Evolutionary conservation across 2,888 invertebrate species (phyloP).

Genomic region (Cylindroiulus punctatus): DNA sequence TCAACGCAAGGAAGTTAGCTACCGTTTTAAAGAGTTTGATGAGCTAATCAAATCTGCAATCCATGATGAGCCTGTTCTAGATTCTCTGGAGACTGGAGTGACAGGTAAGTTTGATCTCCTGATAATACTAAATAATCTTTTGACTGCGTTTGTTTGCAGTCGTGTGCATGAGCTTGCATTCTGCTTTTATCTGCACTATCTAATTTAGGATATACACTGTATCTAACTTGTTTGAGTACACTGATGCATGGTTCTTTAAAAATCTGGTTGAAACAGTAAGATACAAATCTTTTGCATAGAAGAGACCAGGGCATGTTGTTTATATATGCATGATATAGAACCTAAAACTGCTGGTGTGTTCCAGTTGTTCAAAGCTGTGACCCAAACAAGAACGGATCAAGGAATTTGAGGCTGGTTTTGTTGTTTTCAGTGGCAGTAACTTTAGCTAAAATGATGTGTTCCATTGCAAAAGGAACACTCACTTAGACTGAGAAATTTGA

Average conservation of each 20-base stretch:
- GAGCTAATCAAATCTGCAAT: conserved; percentile 91
- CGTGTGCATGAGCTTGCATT: not conserved
- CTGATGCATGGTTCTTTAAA: not conserved
- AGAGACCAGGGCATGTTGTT: not conserved
- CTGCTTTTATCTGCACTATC: not conserved
- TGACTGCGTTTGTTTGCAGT: not conserved
- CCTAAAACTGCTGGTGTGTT: not conserved
- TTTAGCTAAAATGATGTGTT: not conserved
- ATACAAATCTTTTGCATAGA: not conserved
- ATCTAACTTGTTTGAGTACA: not conserved
- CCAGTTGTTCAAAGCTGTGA: not conserved
- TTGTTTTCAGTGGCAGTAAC: not conserved
- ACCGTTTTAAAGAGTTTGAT: conserved; percentile 89
- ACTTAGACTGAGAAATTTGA: not conserved
- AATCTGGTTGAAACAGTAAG: not conserved
- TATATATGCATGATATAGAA: not conserved
- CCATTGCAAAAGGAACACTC: no score
- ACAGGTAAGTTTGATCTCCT: conserved; percentile 1
- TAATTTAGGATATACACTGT: not conserved
- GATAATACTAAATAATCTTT: not conserved
- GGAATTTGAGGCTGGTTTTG: not conserved
- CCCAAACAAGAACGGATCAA: conserved; percentile 23
- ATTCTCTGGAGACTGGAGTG: not conserved
- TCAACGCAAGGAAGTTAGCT: conserved; percentile 78
- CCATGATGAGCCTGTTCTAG: conserved; percentile 63